Evolutionary conservation across 2,888 invertebrate genomes (phyloP).

Genomic region (Hylaea fasciaria): DNA sequence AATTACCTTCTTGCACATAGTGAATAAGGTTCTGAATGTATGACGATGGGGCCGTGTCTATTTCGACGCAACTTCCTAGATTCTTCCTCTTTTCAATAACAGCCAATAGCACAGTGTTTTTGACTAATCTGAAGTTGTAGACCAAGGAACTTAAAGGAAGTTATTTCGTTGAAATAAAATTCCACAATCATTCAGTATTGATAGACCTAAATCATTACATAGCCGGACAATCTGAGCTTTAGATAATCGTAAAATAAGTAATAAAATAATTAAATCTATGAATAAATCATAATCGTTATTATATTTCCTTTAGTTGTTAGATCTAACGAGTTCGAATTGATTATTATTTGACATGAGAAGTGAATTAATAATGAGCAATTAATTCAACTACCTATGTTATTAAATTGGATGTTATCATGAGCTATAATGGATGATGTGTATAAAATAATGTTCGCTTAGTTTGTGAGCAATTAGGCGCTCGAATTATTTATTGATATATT

Average conservation of each 20-base stretch:
- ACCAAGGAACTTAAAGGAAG: too few relatives aligned
- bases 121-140: too few relatives aligned
- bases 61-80: too few relatives aligned
- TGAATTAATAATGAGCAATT: slow-evolving; percentile 18
- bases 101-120: too few relatives aligned
- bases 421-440: slow-evolving; percentile 27
- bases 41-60: too few relatives aligned
- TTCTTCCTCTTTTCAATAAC: too few relatives aligned
- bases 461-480: slow-evolving; percentile 20
- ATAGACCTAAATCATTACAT: too few relatives aligned
- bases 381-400: slow-evolving; percentile 19
- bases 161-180: too few relatives aligned
- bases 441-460: slow-evolving; percentile 26
- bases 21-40: too few relatives aligned
- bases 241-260: slow-evolving; percentile 3
- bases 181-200: too few relatives aligned
- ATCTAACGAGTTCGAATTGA: slow-evolving; percentile 18
- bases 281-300: slow-evolving; percentile 16
- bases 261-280: slow-evolving; percentile 7
- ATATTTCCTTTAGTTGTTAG: slow-evolving; percentile 10
- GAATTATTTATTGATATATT: slow-evolving; percentile 23
- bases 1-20: too few relatives aligned
- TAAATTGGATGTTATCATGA: slow-evolving; percentile 26
- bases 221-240: too few relatives aligned
- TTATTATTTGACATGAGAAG: slow-evolving; percentile 27